phyloP scores from a whole-genome alignment of 2,113 vertebrate genomes.

The Anhinga rufa region DNA sequence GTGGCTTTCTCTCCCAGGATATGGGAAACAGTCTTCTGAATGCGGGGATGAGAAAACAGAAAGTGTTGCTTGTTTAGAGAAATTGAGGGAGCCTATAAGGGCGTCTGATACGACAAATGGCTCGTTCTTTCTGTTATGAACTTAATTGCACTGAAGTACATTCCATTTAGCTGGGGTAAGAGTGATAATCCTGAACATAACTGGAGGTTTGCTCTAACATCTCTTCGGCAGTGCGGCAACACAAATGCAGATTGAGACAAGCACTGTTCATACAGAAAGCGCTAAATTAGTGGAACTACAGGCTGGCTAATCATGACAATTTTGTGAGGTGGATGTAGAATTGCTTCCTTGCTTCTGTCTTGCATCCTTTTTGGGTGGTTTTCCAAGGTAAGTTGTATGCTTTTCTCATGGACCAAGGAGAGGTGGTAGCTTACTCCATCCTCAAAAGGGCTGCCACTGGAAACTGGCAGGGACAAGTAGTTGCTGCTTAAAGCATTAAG shows the following conservation, averaged over 20 bases:
- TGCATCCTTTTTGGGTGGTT: background rate
- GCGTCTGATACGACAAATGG: background rate
- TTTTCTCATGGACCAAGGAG: background rate
- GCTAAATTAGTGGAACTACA: rapidly evolving
- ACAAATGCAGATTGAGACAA: rapidly evolving
- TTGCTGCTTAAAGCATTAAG: background rate
- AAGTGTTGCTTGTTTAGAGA: background rate
- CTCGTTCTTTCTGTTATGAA: background rate
- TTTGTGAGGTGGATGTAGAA: background rate
- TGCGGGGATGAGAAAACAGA: background rate
- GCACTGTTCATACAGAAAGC: background rate
- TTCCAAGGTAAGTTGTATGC: rapidly evolving
- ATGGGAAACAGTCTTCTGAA: rapidly evolving
- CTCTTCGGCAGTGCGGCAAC: background rate
- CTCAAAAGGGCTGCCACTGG: background rate
- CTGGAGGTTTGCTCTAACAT: background rate
- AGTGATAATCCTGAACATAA: rapidly evolving
- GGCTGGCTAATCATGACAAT: rapidly evolving
- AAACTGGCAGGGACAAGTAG: background rate
- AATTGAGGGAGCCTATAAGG: background rate
- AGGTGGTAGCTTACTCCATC: background rate
- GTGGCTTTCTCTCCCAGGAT: background rate
- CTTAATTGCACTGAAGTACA: background rate
- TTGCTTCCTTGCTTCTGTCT: rapidly evolving
- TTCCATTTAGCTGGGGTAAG: background rate